These are phyloP conservation scores for Patella pellucida DNA, from an alignment of 2,888 invertebrate species.

Conservation along the genomic window DNA sequence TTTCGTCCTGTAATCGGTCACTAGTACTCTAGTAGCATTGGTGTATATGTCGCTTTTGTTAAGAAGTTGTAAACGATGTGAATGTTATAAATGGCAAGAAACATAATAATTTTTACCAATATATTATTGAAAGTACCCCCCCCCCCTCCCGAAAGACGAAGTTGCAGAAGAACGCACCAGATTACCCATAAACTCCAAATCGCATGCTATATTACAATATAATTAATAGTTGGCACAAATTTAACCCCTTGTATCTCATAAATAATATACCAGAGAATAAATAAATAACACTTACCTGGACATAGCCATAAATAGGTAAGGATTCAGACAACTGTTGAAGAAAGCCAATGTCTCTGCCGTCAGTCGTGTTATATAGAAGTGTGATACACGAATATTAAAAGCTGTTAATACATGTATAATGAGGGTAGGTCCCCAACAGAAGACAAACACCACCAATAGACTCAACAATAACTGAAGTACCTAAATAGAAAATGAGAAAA, in stretches of 20 bases:
- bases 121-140: too few relatives aligned
- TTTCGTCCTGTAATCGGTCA: too few relatives aligned
- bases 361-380: conserved; percentile 25
- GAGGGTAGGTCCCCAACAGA: conserved; percentile 41
- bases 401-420: conserved; percentile 31
- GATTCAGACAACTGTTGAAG: conserved; percentile 40
- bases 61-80: too few relatives aligned
- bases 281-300: conserved; percentile 39
- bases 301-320: conserved; percentile 43
- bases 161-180: too few relatives aligned
- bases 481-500: conserved; percentile 20
- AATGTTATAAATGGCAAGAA: too few relatives aligned
- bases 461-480: conserved; percentile 37
- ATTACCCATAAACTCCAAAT: too few relatives aligned
- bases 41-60: too few relatives aligned
- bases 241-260: conserved; percentile 14
- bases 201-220: too few relatives aligned
- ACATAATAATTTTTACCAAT: too few relatives aligned
- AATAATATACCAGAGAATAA: conserved; percentile 17
- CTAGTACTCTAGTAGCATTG: too few relatives aligned
- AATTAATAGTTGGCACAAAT: conserved; percentile 1
- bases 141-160: too few relatives aligned
- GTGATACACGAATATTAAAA: conserved; percentile 14
- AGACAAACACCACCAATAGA: conserved; percentile 35
- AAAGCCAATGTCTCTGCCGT: conserved; percentile 33